phyloP scores from a whole-genome alignment of 2,797 vertebrate species.

The Crotalus adamanteus region DNA sequence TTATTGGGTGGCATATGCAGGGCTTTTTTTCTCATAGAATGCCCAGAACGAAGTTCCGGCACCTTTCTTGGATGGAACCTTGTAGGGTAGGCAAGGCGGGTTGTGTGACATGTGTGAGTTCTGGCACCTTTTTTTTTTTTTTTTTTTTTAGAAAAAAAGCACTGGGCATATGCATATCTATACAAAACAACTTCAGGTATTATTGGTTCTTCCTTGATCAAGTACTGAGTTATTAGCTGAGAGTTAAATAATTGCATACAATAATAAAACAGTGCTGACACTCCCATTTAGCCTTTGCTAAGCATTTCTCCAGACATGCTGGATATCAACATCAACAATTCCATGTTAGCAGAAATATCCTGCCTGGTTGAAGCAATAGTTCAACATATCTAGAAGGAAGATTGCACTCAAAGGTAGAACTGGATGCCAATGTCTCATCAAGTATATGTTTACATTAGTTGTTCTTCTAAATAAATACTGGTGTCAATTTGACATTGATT shows the following conservation, averaged over 20 bases:
- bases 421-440: neutral
- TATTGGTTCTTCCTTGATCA: neutral
- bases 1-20: neutral
- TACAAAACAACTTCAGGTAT: neutral
- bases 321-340: neutral
- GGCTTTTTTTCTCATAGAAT: too few species aligned
- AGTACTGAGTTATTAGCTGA: conserved; percentile 4
- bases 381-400: neutral
- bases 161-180: neutral
- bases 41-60: too few species aligned
- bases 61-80: too few species aligned
- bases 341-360: too few species aligned
- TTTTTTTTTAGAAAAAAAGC: too few species aligned
- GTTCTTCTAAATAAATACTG: conserved; percentile 23
- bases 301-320: neutral
- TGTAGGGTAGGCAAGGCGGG: too few species aligned
- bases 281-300: neutral
- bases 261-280: neutral
- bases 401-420: neutral
- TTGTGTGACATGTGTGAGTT: too few species aligned
- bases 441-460: neutral
- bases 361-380: neutral
- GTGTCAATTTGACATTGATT: neutral
- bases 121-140: too few species aligned
- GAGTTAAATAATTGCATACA: neutral